phyloP scores from a whole-genome alignment of 2,113 vertebrate species.

The Patagioenas fasciata region DNA sequence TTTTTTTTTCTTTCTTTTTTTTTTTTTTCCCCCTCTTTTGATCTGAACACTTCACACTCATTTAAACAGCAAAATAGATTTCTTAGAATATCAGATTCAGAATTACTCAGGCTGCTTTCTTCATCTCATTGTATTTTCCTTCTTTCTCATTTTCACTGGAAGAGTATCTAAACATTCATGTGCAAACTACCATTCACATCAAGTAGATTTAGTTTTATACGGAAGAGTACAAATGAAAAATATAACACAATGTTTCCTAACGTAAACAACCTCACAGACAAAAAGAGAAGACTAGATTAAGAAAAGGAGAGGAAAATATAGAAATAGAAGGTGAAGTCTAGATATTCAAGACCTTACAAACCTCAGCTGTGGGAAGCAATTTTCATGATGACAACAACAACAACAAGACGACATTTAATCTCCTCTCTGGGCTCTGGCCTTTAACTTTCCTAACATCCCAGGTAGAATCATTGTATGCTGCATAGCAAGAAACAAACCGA shows the following conservation, averaged over 20 bases:
- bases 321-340: neutral
- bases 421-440: neutral
- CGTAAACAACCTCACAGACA: neutral
- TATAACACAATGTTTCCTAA: neutral
- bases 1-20: neutral
- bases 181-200: neutral
- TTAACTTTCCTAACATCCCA: neutral
- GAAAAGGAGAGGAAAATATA: neutral
- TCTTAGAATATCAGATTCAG: neutral
- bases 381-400: neutral
- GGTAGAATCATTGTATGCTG: neutral
- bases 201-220: neutral
- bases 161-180: neutral
- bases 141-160: neutral
- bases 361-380: neutral
- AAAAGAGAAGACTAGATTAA: neutral
- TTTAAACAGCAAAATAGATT: neutral
- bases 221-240: neutral
- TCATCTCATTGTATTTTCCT: neutral
- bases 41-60: neutral
- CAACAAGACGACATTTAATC: neutral
- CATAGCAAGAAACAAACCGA: neutral
- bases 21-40: neutral
- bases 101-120: neutral
- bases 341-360: neutral